These are phyloP conservation scores for Parascotia fuliginaria DNA, from an alignment of 2,888 invertebrate species.

Conservation along the genomic window DNA sequence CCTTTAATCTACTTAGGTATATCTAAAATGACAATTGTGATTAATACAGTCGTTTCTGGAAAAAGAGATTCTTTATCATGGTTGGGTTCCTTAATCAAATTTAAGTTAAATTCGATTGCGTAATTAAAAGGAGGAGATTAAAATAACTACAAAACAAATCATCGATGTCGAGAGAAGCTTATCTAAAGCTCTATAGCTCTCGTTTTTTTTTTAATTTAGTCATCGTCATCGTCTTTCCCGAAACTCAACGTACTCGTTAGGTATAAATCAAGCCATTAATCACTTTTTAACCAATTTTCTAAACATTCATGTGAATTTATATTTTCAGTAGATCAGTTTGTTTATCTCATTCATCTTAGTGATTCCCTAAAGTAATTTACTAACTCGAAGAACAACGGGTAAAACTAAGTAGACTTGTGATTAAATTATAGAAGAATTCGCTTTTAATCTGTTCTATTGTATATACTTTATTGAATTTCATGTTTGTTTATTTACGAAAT, in stretches of 20 bases:
- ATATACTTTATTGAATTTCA: constrained; percentile 25
- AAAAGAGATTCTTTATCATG: too few species aligned
- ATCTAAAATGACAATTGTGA: too few species aligned
- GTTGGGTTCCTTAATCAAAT: too few species aligned
- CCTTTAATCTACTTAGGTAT: background rate
- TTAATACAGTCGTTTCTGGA: too few species aligned
- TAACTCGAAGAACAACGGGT: constrained; percentile 57
- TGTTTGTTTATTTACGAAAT: constrained; percentile 6
- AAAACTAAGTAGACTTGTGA: constrained; percentile 50
- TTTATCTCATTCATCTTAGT: constrained; percentile 57
- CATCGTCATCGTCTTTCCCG: background rate
- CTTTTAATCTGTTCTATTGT: constrained; percentile 46
- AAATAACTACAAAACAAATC: too few species aligned
- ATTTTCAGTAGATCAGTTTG: constrained; percentile 50
- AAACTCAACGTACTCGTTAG: background rate
- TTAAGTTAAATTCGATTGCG: too few species aligned
- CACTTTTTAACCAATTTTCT: constrained; percentile 37
- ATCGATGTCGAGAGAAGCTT: too few species aligned
- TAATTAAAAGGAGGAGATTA: too few species aligned
- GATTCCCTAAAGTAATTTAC: constrained; percentile 61
- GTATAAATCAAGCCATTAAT: constrained; percentile 27
- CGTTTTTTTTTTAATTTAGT: background rate
- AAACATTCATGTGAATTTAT: constrained; percentile 44
- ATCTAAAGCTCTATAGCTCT: too few species aligned
- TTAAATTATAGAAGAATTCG: constrained; percentile 47